phyloP scores from a whole-genome alignment of 2,113 vertebrate genomes.

The Vanacampus margaritifer region DNA sequence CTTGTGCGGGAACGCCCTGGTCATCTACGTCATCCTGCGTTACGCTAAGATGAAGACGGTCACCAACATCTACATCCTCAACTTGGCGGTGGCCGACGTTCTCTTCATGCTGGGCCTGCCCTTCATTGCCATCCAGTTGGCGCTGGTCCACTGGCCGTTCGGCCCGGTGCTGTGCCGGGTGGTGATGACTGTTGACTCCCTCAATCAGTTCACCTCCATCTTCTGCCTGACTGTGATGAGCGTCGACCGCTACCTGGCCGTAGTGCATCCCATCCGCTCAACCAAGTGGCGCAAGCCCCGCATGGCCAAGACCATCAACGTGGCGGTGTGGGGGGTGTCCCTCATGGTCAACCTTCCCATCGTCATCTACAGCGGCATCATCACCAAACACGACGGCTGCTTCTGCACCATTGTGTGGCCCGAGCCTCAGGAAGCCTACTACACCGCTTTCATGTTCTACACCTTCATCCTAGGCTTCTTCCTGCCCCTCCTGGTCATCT shows the following conservation, averaged over 20 bases:
- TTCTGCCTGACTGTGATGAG: constrained; percentile 98
- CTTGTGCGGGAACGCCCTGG: constrained; percentile 87
- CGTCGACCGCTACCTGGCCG: constrained; percentile 91
- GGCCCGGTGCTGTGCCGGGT: constrained; percentile 88
- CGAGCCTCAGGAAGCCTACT: constrained; percentile 85
- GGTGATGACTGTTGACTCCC: constrained; percentile 92
- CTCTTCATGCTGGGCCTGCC: constrained; percentile 95
- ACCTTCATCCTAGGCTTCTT: constrained; percentile 92
- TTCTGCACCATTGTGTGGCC: constrained; percentile 98
- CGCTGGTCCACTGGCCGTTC: constrained; percentile 95
- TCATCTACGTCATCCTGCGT: constrained; percentile 95
- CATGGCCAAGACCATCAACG: constrained; percentile 87
- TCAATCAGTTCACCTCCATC: constrained; percentile 97
- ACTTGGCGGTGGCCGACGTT: constrained; percentile 92
- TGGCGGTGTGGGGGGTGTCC: constrained; percentile 88
- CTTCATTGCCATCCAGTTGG: constrained; percentile 92
- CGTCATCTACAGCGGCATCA: constrained; percentile 87
- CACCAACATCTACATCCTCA: constrained; percentile 98
- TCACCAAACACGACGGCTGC: constrained; percentile 70
- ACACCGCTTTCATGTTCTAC: constrained; percentile 94
- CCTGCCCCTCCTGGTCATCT: constrained; percentile 92
- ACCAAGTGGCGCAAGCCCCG: constrained; percentile 91
- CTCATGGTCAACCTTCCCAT: constrained; percentile 94
- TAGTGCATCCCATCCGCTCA: constrained; percentile 94
- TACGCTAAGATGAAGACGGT: constrained; percentile 98